These are phyloP conservation scores for Trichogramma pretiosum DNA, from an alignment of 1,140 invertebrate species.

Conservation along the genomic window DNA sequence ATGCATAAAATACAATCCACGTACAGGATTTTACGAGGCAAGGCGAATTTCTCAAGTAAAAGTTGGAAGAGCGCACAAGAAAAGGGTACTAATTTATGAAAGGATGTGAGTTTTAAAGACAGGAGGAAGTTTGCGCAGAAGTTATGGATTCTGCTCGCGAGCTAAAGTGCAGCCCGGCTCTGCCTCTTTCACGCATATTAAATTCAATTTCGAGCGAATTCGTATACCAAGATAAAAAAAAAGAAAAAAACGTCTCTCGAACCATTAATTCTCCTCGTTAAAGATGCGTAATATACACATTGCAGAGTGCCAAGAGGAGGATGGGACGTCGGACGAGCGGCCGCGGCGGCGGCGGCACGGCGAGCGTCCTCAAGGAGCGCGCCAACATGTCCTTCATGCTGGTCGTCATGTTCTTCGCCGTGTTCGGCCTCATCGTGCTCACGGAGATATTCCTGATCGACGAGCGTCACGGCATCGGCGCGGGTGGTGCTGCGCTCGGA, in stretches of 20 bases:
- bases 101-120: too few species aligned
- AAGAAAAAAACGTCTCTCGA: not conserved
- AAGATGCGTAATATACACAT: not conserved
- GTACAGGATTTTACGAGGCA: too few species aligned
- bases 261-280: not conserved
- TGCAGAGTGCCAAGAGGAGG: conserved; percentile 25
- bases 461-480: conserved; percentile 43
- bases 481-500: conserved; percentile 40
- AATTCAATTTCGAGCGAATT: not conserved
- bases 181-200: not conserved
- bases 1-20: too few species aligned
- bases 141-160: not conserved
- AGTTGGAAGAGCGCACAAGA: too few species aligned
- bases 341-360: conserved; percentile 32
- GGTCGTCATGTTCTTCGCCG: conserved; percentile 80
- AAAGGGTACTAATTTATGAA: too few species aligned
- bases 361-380: conserved; percentile 55
- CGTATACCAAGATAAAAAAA: not conserved
- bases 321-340: conserved; percentile 34
- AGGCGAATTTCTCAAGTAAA: too few species aligned
- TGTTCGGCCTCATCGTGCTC: conserved; percentile 75
- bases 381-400: conserved; percentile 81
- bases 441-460: conserved; percentile 74
- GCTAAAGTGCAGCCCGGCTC: not conserved
- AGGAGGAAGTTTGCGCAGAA: not conserved